These are phyloP conservation scores for Neoaliturus tenellus DNA, from an alignment of 2,888 invertebrate genomes.

Conservation along the genomic window DNA sequence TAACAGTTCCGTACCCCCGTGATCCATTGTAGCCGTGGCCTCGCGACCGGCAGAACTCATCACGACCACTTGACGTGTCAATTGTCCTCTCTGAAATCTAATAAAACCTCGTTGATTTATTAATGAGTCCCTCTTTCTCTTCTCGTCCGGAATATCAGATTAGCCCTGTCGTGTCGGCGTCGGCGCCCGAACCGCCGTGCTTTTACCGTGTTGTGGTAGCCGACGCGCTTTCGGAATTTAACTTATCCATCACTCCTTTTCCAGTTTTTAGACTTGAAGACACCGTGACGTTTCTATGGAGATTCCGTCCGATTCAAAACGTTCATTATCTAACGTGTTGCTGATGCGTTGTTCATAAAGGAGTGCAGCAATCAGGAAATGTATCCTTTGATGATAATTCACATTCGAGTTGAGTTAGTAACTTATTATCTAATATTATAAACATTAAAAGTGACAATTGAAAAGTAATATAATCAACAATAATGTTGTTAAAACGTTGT, in stretches of 20 bases:
- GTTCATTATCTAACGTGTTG: too few relatives aligned
- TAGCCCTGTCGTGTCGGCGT: not conserved
- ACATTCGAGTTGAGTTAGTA: too few relatives aligned
- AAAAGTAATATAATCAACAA: too few relatives aligned
- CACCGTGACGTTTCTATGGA: not conserved
- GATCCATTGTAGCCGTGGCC: not conserved
- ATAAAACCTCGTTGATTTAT: constrained; percentile 49
- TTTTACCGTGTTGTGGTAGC: not conserved
- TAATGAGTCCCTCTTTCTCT: constrained; percentile 35
- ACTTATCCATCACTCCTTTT: constrained; percentile 7
- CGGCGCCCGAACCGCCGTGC: not conserved
- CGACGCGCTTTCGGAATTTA: not conserved
- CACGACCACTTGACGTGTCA: constrained; percentile 38
- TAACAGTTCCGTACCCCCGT: not conserved
- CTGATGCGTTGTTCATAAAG: too few relatives aligned
- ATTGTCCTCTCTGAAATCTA: constrained; percentile 36
- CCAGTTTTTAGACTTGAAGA: not conserved
- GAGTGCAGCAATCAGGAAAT: too few relatives aligned
- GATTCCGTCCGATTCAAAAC: too few relatives aligned
- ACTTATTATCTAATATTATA: too few relatives aligned
- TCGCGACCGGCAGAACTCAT: constrained; percentile 25
- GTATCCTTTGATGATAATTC: too few relatives aligned
- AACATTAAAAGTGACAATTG: too few relatives aligned
- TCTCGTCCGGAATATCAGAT: constrained; percentile 32
- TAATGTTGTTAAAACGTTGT: too few relatives aligned